Base-by-base conservation (phyloP, 2,113 vertebrate genomes). In the Seriola rivoliana region DNA sequence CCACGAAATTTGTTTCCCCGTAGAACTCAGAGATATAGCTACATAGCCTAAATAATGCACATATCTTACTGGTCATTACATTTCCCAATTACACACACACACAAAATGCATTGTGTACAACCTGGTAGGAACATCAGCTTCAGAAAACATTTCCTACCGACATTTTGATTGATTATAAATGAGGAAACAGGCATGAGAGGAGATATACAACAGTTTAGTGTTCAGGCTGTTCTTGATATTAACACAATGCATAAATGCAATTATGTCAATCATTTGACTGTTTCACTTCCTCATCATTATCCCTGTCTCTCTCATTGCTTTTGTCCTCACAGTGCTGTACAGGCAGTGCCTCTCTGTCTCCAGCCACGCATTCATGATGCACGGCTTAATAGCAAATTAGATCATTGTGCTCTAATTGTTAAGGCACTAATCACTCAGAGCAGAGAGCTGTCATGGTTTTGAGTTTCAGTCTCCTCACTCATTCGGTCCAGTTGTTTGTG, bases 321-420 rank as follows among this genome's bases (percentile, higher is more conserved):
- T 64, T 48, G 71, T 59, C 46, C 40, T 66, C 68, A 71, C 50
- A 82, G 29, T 62, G 34, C 40, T 75, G 73, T 70, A 82, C 69
- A 70, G 42, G 5, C 75, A 85, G 71, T 38, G 68, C 62, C 17
- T 74, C 69, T 57, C 54, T 77, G 75, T 72, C 48, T 73, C 78
- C 82, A 83, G 44, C 59, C 87, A 79, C 77, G 83, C 80, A 78
- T 72, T 54, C 63, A 80, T 82, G 55, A 89, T 80, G 65, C 81
- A 84, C 73, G 83, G 52, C 88, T 78, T 80, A 67, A 87, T n/a
- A 82, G 44, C 71, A 80, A 81, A 90, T 89, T 71, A 81, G 82
- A 88, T 90, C 80, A 84, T 75, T 85, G 78, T 81, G 78, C 74
- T 87, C 70, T 75, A 65, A 81, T 86, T 72, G 76, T 82, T 75